Conservation (phyloP, 2,888 invertebrate genomes). For the Salpingus planirostris region DNA sequence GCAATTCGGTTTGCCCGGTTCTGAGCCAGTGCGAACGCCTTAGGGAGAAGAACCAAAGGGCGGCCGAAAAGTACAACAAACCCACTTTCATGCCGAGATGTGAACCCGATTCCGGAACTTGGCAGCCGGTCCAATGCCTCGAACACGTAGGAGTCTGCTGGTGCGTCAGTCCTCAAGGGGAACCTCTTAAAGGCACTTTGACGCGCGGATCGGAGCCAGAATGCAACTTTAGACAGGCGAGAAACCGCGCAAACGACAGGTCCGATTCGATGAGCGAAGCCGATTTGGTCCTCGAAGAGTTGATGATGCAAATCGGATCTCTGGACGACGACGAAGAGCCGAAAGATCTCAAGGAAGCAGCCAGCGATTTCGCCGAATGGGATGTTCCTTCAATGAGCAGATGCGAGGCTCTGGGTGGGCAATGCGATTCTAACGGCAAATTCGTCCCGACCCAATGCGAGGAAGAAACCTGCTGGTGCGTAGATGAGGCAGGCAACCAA, state of each 20-base stretch:
- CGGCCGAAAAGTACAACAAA: slow-evolving; percentile 61
- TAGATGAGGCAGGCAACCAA: slow-evolving; percentile 74
- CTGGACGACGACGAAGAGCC: slow-evolving; percentile 46
- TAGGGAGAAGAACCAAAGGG: slow-evolving; percentile 67
- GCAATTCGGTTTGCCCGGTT: slow-evolving; percentile 74
- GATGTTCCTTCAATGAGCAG: slow-evolving; percentile 33
- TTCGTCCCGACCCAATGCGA: slow-evolving; percentile 71
- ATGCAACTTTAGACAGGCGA: slow-evolving; percentile 73
- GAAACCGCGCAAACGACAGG: slow-evolving; percentile 45
- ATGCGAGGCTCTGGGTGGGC: slow-evolving; percentile 44
- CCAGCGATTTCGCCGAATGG: slow-evolving; percentile 18
- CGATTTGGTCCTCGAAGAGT: slow-evolving; percentile 58
- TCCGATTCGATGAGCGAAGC: slow-evolving; percentile 37
- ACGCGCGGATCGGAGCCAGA: slow-evolving; percentile 66
- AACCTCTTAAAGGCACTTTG: slow-evolving; percentile 70
- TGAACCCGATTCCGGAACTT: slow-evolving; percentile 60
- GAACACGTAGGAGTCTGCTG: slow-evolving; percentile 72
- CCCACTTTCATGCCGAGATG: slow-evolving; percentile 72
- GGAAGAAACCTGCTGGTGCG: slow-evolving; percentile 71
- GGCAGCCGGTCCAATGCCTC: slow-evolving; percentile 77
- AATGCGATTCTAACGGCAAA: slow-evolving; percentile 60
- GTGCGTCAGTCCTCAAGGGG: slow-evolving; percentile 77
- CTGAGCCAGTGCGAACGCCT: slow-evolving; percentile 73
- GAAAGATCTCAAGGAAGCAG: slow-evolving; percentile 28
- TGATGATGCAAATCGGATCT: slow-evolving; percentile 56